These are phyloP conservation scores for Agelastica alni DNA, from an alignment of 2,888 invertebrate species.

Conservation along the genomic window DNA sequence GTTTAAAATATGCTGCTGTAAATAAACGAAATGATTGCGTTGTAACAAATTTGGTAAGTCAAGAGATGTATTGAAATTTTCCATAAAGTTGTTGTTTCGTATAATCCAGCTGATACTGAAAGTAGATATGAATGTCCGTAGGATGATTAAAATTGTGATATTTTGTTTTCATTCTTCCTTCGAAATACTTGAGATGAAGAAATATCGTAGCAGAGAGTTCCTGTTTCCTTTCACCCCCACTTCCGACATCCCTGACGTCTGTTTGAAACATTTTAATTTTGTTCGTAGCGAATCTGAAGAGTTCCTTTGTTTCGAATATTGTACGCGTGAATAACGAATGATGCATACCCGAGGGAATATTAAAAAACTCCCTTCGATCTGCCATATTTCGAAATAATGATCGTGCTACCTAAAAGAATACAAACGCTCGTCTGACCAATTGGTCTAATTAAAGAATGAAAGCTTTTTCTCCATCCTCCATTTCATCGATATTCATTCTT, in stretches of 20 bases:
- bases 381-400: constrained; percentile 33
- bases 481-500: constrained; percentile 24
- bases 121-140: too few relatives aligned
- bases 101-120: too few relatives aligned
- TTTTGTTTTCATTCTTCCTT: too few relatives aligned
- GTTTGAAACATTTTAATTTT: constrained; percentile 25
- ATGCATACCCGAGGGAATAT: constrained; percentile 32
- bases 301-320: constrained; percentile 31
- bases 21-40: too few relatives aligned
- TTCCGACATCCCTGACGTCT: constrained; percentile 7
- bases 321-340: constrained; percentile 29
- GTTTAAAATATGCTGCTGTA: too few relatives aligned
- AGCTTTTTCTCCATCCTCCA: constrained; percentile 24
- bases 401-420: constrained; percentile 28
- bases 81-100: too few relatives aligned
- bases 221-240: not conserved
- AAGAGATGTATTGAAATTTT: too few relatives aligned
- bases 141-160: too few relatives aligned
- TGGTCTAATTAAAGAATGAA: constrained; percentile 39
- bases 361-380: constrained; percentile 33
- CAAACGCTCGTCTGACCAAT: constrained; percentile 40
- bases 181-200: too few relatives aligned
- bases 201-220: not conserved
- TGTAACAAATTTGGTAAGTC: too few relatives aligned
- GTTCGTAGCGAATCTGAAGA: constrained; percentile 27